Percentiles rank a stretch among this genome's conserved stretches.
Conservation (phyloP, 2,888 invertebrate genomes). For the Hoplodrina blanda region DNA sequence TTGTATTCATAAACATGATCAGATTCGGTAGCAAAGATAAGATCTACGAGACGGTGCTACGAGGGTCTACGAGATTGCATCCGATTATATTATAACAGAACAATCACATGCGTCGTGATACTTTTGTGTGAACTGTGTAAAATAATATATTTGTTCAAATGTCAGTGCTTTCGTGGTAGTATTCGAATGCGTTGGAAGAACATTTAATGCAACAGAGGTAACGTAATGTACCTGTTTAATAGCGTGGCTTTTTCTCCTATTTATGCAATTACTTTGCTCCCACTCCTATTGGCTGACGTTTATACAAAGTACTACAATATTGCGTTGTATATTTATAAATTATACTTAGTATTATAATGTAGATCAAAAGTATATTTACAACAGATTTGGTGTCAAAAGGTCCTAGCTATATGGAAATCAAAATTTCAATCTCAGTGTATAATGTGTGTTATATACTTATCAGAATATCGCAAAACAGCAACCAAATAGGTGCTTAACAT, state of each 20-base stretch:
- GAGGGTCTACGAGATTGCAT: slow-evolving; percentile 47
- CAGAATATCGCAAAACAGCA: slow-evolving; percentile 59
- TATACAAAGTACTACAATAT: slow-evolving; percentile 16
- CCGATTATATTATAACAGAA: slow-evolving; percentile 13
- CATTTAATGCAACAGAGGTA: slow-evolving; percentile 36
- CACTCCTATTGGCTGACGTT: slow-evolving; percentile 17
- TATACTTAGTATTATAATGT: background rate
- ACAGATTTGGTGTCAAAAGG: slow-evolving; percentile 16
- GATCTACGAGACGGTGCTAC: slow-evolving; percentile 58
- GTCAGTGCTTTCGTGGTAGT: slow-evolving; percentile 19
- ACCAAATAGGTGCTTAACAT: slow-evolving; percentile 67
- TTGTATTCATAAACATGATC: slow-evolving; percentile 32
- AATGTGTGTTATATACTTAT: slow-evolving; percentile 46
- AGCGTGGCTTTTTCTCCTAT: slow-evolving; percentile 43
- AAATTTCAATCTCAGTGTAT: slow-evolving; percentile 10
- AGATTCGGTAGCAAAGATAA: slow-evolving; percentile 42
- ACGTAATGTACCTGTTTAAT: slow-evolving; percentile 40
- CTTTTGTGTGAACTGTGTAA: background rate
- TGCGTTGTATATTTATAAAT: background rate
- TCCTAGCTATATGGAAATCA: slow-evolving; percentile 18
- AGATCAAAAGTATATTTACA: slow-evolving; percentile 4
- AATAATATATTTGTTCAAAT: slow-evolving; percentile 18
- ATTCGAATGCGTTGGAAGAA: slow-evolving; percentile 51
- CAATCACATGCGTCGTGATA: background rate
- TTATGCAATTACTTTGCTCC: slow-evolving; percentile 38